Base-by-base conservation (phyloP, 2,797 vertebrate species). In the Galagoides demidoff region DNA sequence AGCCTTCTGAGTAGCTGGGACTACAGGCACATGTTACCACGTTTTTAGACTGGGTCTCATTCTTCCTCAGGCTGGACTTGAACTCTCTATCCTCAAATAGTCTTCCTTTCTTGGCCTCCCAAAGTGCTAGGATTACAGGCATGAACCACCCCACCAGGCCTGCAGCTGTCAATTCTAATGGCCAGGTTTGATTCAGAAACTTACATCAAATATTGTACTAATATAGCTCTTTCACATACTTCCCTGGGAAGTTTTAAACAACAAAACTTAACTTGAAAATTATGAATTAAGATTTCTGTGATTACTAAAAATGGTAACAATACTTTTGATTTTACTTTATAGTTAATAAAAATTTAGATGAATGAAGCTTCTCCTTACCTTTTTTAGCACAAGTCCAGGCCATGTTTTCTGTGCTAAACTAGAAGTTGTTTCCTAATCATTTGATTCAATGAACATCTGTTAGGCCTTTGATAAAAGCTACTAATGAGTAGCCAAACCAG, bases 181-280 rank as follows among this genome's bases (percentile, higher is more conserved):
- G 27, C 59, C 55, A 92, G 78, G n/a, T 89, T 73, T 85, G 82
- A 90, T 97, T 52, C 57, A 79, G 31, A 66, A 66, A 66, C 31
- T 17, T 66, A 96, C 87, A 43, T 10, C 90, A 92, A 92, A 95
- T 92, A 49, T 63, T 79, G 2, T 29, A 16, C 90, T 95, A 68
- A 43, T 79, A 37, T 68, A 76, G 43, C n/a, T 97, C 94, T 95
- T 92, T 45, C 45, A 85, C n/a, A 52, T 85, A 52, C 31, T 91
- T 63, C 64, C 34, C 84, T 96, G n/a, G 78, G 77, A 79, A 79
- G 55, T 92, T 95, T 92, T 95, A 37, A 81, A 74, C 71, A 94
- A 89, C 23, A 93, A 94, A 92, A 77, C 29, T n/a, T 94, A 83
- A 96, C 81, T 84, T 94, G 77, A 90, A 96, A 95, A 94, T 95